phyloP scores from a whole-genome alignment of 2,888 invertebrate species.

The Eucera pruinosa region DNA sequence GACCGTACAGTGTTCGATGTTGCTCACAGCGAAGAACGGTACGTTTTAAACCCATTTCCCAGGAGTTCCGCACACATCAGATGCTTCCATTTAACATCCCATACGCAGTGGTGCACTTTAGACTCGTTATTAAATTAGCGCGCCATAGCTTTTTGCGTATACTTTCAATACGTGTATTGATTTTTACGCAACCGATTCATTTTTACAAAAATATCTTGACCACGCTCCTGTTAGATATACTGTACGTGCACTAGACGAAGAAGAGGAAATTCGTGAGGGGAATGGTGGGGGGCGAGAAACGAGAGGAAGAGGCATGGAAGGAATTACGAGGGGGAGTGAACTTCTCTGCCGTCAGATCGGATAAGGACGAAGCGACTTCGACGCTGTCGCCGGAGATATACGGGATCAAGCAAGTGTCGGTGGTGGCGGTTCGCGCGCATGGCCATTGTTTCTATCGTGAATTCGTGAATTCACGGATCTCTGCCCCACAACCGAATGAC shows the following conservation, averaged over 20 bases:
- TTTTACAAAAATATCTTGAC: no score
- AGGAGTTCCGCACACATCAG: no score
- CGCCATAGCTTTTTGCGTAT: no score
- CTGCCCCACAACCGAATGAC: slow-evolving; percentile 10
- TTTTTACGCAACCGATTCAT: no score
- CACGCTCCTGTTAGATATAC: no score
- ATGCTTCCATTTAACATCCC: no score
- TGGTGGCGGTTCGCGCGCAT: background rate
- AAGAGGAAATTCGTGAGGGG: slow-evolving; percentile 1
- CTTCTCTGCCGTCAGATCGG: slow-evolving; percentile 74
- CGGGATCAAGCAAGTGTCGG: slow-evolving; percentile 61
- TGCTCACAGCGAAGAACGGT: no score
- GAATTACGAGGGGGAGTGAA: slow-evolving; percentile 63
- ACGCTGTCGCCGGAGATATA: slow-evolving; percentile 74
- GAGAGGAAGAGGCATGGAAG: slow-evolving; percentile 22
- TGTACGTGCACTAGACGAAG: background rate
- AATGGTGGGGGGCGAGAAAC: slow-evolving; percentile 26
- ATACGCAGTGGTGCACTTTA: no score
- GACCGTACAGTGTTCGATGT: no score
- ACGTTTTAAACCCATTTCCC: no score
- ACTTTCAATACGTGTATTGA: no score
- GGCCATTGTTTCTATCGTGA: slow-evolving; percentile 30
- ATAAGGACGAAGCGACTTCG: slow-evolving; percentile 74
- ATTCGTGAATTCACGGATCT: slow-evolving; percentile 45
- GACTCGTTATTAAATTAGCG: no score